Evolutionary conservation across 2,888 invertebrate genomes (phyloP), one percentile per base, ranked within the genome.

Genomic region (Drosophila ustulata): DNA sequence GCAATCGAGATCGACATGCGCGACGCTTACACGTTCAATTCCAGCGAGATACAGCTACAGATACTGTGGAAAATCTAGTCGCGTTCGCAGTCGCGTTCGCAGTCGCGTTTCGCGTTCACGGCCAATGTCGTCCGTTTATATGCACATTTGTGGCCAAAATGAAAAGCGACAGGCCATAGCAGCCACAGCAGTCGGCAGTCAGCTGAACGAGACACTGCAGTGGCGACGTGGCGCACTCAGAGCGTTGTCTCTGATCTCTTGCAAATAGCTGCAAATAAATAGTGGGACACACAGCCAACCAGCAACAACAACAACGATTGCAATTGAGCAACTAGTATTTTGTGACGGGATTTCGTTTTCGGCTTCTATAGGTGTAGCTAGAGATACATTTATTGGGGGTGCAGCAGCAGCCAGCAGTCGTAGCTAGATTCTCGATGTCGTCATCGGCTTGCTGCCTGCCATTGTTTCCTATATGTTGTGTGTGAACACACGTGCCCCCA

Each of bases 51-150:
- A 11, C n/a, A 37, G n/a, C 7, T 11, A 2, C 9, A n/a, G 11
- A 37, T n/a, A 74, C 78, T 59, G 65, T 66, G 63, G 18, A 66
- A 66, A 78, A 63, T 76, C 76, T 76, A 70, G 47, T 59, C 76
- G 66, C 80, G 76, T 75, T 75, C 77, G 71, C 77, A 70, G 47
- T 59, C 76, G 66, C 80, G 76, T 75, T 75, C 77, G 71, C 77
- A 66, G 70, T 47, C 76, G 18, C 18, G 18, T 18, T 50, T 59
- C 76, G 66, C 80, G 76, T 75, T 75, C 77, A 75, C 77, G 70
- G 70, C 50, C 76, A 76, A 78, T 74, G 78, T 74, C 76, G 68
- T 80, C 74, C 61, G 71, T 64, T 69, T 67, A 59, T 67, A 80
- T 78, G 73, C 78, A 59, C 68, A 69, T 77, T 77, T 78, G 68